Conservation (phyloP, 2,888 invertebrate species). For the Aphidius colemani region DNA sequence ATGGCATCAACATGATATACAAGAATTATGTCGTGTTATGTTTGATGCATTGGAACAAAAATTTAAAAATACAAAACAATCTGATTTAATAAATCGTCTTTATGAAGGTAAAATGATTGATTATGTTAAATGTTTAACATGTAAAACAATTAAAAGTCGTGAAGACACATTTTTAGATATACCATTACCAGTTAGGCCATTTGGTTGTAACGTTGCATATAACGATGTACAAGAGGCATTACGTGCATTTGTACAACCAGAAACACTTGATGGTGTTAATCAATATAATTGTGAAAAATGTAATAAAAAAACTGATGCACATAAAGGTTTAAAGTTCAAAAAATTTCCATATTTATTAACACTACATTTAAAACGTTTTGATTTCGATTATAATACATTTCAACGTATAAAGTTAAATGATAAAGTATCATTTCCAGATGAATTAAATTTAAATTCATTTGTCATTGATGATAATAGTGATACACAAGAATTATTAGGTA, state of each 20-base stretch:
- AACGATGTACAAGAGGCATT: slow-evolving; percentile 84
- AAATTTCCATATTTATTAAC: slow-evolving; percentile 86
- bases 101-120: slow-evolving; percentile 84
- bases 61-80: slow-evolving; percentile 81
- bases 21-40: slow-evolving; percentile 87
- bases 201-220: slow-evolving; percentile 77
- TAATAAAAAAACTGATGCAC: slow-evolving; percentile 84
- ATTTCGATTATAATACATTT: slow-evolving; percentile 84
- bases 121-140: slow-evolving; percentile 87
- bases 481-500: slow-evolving; percentile 53
- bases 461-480: slow-evolving; percentile 55
- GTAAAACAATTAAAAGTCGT: slow-evolving; percentile 79
- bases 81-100: slow-evolving; percentile 79
- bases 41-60: slow-evolving; percentile 86
- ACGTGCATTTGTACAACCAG: slow-evolving; percentile 81
- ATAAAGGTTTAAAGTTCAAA: slow-evolving; percentile 86
- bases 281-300: slow-evolving; percentile 88
- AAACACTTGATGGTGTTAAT: slow-evolving; percentile 81
- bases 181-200: slow-evolving; percentile 82
- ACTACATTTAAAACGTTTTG: slow-evolving; percentile 85
- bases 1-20: slow-evolving; percentile 92
- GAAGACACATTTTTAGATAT: slow-evolving; percentile 86
- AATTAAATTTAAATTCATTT: slow-evolving; percentile 78
- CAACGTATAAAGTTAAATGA: slow-evolving; percentile 87
- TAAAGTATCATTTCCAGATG: slow-evolving; percentile 82